A percentile compares a stretch with the other conserved stretches of the same genome.
Evolutionary conservation across 2,797 vertebrate genomes (phyloP).

Genomic region (Arnoldichthys spilopterus): DNA sequence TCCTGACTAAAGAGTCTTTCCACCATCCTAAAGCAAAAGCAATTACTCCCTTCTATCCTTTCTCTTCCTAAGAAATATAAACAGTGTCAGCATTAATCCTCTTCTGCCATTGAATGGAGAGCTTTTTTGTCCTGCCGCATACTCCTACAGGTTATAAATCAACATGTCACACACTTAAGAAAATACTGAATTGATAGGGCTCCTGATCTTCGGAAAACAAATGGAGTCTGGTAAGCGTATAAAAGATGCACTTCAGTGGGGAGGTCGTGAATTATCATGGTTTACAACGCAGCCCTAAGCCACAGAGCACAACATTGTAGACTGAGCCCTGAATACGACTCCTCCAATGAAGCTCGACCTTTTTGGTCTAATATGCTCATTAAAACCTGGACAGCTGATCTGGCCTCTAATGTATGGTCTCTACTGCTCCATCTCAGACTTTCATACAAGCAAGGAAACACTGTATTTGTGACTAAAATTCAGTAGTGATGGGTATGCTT

Average conservation of each 20-base stretch:
- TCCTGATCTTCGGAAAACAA: constrained; percentile 47
- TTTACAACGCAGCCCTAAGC: constrained; percentile 35
- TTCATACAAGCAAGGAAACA: constrained; percentile 14
- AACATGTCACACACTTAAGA: constrained; percentile 53
- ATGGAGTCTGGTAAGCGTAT: constrained; percentile 46
- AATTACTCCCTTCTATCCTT: constrained; percentile 30
- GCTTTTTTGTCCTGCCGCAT: background rate
- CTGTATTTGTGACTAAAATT: constrained; percentile 1
- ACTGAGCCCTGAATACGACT: constrained; percentile 28
- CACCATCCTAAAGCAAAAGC: constrained; percentile 42
- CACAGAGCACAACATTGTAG: constrained; percentile 22
- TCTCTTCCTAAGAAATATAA: constrained; percentile 25
- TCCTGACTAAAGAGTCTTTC: constrained; percentile 32
- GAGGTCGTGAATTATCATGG: constrained; percentile 46
- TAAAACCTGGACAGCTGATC: constrained; percentile 37
- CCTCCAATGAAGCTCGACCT: constrained; percentile 21
- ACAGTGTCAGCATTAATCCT: constrained; percentile 53
- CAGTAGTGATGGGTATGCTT: background rate
- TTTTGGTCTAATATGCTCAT: constrained; percentile 35
- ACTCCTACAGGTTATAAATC: constrained; percentile 54
- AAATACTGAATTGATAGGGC: constrained; percentile 48
- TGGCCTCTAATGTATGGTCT: constrained; percentile 22
- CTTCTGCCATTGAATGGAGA: constrained; percentile 32
- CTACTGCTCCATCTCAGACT: background rate
- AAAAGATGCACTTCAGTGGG: constrained; percentile 43